phyloP scores from a whole-genome alignment of 1,140 invertebrate genomes.

The Delia radicum region DNA sequence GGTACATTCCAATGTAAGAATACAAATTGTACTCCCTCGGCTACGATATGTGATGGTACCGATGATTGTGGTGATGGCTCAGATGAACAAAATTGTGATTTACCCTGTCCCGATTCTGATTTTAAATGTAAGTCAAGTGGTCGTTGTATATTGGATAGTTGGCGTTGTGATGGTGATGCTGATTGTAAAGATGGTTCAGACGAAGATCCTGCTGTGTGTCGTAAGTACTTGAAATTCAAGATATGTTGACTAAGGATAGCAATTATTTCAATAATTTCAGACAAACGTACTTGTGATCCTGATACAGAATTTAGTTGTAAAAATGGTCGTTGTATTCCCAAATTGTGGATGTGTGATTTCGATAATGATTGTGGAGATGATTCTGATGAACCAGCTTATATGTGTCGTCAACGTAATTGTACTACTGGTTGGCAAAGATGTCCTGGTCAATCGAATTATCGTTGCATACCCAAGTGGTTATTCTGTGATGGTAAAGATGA shows the following conservation, averaged over 20 bases:
- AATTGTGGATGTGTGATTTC: conserved; percentile 85
- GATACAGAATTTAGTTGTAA: conserved; percentile 84
- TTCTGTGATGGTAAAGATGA: conserved; percentile 95
- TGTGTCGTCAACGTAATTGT: conserved; percentile 87
- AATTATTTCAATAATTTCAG: conserved; percentile 45
- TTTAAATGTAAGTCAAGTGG: conserved; percentile 91
- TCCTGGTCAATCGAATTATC: conserved; percentile 84
- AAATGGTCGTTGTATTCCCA: conserved; percentile 94
- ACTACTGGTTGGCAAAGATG: conserved; percentile 90
- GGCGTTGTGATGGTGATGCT: conserved; percentile 93
- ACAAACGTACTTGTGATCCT: conserved; percentile 78
- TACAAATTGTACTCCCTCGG: conserved; percentile 87
- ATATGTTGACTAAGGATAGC: background rate
- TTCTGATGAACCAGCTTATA: conserved; percentile 89
- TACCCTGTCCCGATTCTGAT: conserved; percentile 86
- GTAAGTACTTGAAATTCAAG: conserved; percentile 60
- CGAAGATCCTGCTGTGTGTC: conserved; percentile 85
- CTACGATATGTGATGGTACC: conserved; percentile 88
- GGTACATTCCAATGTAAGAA: conserved; percentile 94
- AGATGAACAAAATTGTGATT: conserved; percentile 79
- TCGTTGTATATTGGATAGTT: conserved; percentile 88
- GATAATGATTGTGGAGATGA: conserved; percentile 72
- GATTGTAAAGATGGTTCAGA: conserved; percentile 94
- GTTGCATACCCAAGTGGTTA: conserved; percentile 92
- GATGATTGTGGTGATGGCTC: conserved; percentile 86